Evolutionary conservation across 2,888 invertebrate species (phyloP), one percentile per base, ranked within the genome.

Genomic region (Habroteleia sp.): DNA sequence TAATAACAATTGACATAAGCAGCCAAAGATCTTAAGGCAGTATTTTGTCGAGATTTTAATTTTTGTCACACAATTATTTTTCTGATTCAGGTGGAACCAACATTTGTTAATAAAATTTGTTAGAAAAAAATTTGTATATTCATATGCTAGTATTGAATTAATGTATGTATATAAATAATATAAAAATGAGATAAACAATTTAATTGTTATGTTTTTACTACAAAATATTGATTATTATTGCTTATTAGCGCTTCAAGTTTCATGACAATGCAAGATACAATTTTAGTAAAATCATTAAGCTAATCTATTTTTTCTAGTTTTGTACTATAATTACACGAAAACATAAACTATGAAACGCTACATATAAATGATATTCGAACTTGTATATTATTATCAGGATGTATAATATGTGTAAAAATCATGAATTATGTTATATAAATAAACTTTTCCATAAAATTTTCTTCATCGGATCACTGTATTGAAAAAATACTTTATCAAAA

Each of bases 11-110:
- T 39, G 37, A 66, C 11, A 52, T 41, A 50, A 66, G 10, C 46
- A 73, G 73, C 60, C 73, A 60, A 74, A 74, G 62, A 74, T 44
- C 25, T 58, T 65, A 35, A 6, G n/a, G n/a, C n/a, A n/a, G n/a
- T n/a, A n/a, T n/a, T n/a, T n/a, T n/a, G n/a, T n/a, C n/a, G n/a
- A n/a, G n/a, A n/a, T n/a, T n/a, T n/a, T n/a, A n/a, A n/a, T n/a
- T n/a, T n/a, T n/a, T n/a, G n/a, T n/a, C n/a, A n/a, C 33, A 42
- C 8, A 27, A 14, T 11, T 4, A 35, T 35, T 46, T 13, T 3
- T 31, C 8, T 33, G 7, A 11, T 10, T 11, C 29, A 31, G 17
- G 23, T 16, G 29, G 20, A 46, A 42, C 8, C 10, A 44, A 23
- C 17, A 27, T 63, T 50, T 50, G 41, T 54, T 65, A 54, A 6